Conservation (phyloP, 2,888 invertebrate genomes). For the Cordilura impudica region DNA sequence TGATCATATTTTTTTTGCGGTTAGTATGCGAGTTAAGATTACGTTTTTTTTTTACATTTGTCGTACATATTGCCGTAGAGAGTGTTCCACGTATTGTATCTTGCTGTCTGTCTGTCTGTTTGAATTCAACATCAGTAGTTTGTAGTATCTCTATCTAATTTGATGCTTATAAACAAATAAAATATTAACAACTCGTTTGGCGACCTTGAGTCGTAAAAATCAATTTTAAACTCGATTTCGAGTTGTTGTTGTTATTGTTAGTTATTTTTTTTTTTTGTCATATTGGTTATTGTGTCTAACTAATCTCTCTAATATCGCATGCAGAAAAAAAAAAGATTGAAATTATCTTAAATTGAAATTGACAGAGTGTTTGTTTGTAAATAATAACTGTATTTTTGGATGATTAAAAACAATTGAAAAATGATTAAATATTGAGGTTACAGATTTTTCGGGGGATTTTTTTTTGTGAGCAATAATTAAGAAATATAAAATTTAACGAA, state of each 20-base stretch:
- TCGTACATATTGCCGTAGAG: conserved; percentile 11
- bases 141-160: not conserved
- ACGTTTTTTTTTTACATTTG: conserved; percentile 26
- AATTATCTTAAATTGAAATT: conserved; percentile 31
- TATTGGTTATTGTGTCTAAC: conserved; percentile 3
- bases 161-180: conserved; percentile 7
- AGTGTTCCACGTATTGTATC: not conserved
- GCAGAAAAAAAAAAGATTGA: not conserved
- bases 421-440: no score
- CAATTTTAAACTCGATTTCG: conserved; percentile 55
- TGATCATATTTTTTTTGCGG: conserved; percentile 36
- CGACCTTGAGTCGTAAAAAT: conserved; percentile 75
- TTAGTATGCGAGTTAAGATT: conserved; percentile 11
- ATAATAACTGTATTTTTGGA: not conserved
- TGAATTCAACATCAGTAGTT: conserved; percentile 20
- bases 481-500: no score
- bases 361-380: conserved; percentile 14
- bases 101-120: not conserved
- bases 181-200: conserved; percentile 71
- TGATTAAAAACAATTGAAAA: no score
- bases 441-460: no score
- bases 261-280: not conserved
- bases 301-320: not conserved
- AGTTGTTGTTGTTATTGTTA: conserved; percentile 32
- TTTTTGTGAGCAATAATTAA: no score